Base-by-base conservation (phyloP, 1,140 invertebrate genomes). In the Drosophila ambigua region DNA sequence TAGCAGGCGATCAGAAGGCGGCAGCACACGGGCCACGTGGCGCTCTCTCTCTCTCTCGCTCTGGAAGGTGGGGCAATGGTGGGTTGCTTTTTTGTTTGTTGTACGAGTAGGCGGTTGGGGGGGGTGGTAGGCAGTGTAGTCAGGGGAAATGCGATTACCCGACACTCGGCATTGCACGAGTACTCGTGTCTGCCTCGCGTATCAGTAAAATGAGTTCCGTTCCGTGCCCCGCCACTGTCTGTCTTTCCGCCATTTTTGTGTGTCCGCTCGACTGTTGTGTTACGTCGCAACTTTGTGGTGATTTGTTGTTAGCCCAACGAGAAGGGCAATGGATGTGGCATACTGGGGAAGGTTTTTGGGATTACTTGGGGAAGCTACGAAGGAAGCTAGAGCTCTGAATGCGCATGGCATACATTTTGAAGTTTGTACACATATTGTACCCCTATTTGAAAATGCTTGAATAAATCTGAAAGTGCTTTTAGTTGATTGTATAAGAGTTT, bases 1-100 rank as follows among this genome's bases (percentile, higher is more conserved):
- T 69, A 90, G 58, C 75, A 88, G 88, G 88, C 77, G 71, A 51
- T 45, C 88, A 89, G 84, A 72, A 79, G 23, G 51, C 51, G 9
- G 5, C 39, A 26, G 20, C n/a, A 66, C 49, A 59, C 48, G 59
- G 49, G 45, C 11, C 39, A 63, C 20, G 35, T 39, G 35, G 35
- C 11, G 35, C 35, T 39, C 35, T 4, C 11, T 4, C 35, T 13
- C 9, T 35, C 9, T 11, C 35, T 39, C 35, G 11, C 35, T 24
- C 7, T 6, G 11, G 31, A 11, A 15, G 35, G 43, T 49, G 65
- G 49, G 65, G 48, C 50, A 39, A 13, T 39, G 35, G 48, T 23
- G 58, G 23, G 24, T 44, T 28, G 7, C 49, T 15, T 31, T 15
- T 28, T 28, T 51, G 49, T 51, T 28, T 52, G n/a, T 16, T 35